Conservation (phyloP, 2,888 invertebrate species). For the Fabriciana adippe region DNA sequence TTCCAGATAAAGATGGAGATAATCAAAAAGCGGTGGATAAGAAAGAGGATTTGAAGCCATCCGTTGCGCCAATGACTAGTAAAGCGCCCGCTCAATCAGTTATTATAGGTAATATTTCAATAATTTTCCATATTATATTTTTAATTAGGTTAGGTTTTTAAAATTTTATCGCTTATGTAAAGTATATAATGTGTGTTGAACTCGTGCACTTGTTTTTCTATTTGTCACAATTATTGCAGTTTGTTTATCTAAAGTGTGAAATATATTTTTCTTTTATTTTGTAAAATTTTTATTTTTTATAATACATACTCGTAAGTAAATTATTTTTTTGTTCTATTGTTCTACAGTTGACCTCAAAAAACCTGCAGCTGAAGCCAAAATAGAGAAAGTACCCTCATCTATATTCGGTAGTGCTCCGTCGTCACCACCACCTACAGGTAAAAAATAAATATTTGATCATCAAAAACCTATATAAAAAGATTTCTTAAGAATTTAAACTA, state of each 20-base stretch:
- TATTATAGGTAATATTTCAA: slow-evolving; percentile 41
- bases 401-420: slow-evolving; percentile 47
- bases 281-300: neutral
- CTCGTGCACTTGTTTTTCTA: no score
- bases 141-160: no score
- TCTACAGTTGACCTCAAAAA: slow-evolving; percentile 42
- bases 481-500: no score
- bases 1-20: slow-evolving; percentile 46
- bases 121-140: neutral
- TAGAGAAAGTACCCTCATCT: slow-evolving; percentile 40
- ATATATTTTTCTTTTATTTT: neutral
- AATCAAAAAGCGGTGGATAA: slow-evolving; percentile 34
- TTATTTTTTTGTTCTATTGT: neutral
- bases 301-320: no score
- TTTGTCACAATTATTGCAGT: no score
- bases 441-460: neutral
- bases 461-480: no score
- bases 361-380: slow-evolving; percentile 36
- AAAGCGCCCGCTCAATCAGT: slow-evolving; percentile 44
- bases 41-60: slow-evolving; percentile 54
- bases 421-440: slow-evolving; percentile 37
- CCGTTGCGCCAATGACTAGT: slow-evolving; percentile 46
- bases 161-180: no score
- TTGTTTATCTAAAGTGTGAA: neutral
- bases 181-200: neutral